phyloP scores from a whole-genome alignment of 2,113 vertebrate species.

The Micronycteris hirsuta region DNA sequence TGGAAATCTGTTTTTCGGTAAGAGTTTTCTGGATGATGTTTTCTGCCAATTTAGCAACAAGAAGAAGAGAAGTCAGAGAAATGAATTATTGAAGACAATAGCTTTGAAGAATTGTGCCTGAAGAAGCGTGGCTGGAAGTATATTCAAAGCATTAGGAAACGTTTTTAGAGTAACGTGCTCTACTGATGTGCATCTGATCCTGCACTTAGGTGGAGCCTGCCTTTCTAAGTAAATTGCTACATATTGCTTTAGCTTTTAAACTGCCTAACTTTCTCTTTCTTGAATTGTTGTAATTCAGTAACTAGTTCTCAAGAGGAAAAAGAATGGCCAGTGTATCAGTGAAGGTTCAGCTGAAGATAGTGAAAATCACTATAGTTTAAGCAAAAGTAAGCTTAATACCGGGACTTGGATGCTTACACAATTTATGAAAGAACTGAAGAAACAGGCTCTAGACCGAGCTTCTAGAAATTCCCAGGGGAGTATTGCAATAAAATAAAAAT shows the following conservation, averaged over 20 bases:
- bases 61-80: neutral
- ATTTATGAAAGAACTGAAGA: neutral
- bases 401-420: neutral
- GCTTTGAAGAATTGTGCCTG: neutral
- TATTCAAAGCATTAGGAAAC: neutral
- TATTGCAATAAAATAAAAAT: neutral
- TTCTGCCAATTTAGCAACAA: slow-evolving; percentile 7
- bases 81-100: neutral
- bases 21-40: neutral
- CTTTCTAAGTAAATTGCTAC: neutral
- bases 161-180: neutral
- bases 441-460: neutral
- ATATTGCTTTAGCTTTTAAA: neutral
- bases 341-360: neutral
- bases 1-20: neutral
- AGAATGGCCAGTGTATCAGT: neutral
- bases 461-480: neutral
- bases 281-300: slow-evolving; percentile 2
- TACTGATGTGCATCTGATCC: neutral
- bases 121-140: neutral
- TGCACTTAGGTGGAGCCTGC: neutral
- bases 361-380: neutral
- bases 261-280: neutral
- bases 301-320: neutral
- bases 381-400: neutral